phyloP scores from a whole-genome alignment of 2,888 invertebrate species.

The Aplocera efformata region DNA sequence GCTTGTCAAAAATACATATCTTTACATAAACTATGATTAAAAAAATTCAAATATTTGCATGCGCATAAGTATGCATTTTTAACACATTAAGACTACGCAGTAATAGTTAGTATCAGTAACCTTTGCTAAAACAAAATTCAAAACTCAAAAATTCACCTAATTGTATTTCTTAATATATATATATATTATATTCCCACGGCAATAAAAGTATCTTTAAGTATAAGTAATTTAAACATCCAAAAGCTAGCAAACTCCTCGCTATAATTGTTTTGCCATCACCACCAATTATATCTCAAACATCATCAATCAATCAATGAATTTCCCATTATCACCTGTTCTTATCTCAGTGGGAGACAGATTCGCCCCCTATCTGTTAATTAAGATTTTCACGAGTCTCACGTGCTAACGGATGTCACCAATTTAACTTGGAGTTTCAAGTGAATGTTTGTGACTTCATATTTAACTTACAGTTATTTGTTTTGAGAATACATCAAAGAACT shows the following conservation, averaged over 20 bases:
- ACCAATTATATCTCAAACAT: not conserved
- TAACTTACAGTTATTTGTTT: constrained; percentile 2
- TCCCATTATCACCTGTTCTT: constrained; percentile 26
- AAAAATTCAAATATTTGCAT: no score
- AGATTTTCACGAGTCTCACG: constrained; percentile 76
- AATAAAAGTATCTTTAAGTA: no score
- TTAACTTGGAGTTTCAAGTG: constrained; percentile 63
- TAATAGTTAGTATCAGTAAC: no score
- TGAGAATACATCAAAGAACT: no score
- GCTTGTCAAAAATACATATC: no score
- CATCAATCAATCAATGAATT: constrained; percentile 43
- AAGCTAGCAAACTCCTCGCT: not conserved
- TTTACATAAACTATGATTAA: no score
- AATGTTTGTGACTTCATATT: constrained; percentile 26
- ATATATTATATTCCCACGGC: no score
- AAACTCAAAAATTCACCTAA: no score
- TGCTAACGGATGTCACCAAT: constrained; percentile 69
- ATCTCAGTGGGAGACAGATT: constrained; percentile 58
- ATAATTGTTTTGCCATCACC: not conserved
- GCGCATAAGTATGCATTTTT: no score
- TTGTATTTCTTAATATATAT: no score
- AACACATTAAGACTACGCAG: no score
- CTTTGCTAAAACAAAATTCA: no score
- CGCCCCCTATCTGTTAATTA: constrained; percentile 77
- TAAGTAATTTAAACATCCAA: not conserved